These are phyloP conservation scores for Sialia sialis DNA, from an alignment of 2,113 vertebrate genomes.

Conservation along the genomic window DNA sequence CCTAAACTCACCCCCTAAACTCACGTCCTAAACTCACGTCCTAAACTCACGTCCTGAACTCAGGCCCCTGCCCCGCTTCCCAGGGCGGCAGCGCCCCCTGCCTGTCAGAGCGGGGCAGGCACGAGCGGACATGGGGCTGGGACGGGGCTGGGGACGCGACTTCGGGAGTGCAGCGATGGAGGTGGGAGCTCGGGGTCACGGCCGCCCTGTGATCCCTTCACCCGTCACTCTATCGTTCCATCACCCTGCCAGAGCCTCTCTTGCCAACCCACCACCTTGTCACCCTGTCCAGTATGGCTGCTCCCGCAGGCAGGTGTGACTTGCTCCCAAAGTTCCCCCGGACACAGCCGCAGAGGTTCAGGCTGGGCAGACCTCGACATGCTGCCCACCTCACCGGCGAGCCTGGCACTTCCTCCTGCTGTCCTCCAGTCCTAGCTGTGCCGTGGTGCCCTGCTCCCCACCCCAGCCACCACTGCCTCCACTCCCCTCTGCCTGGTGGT, in stretches of 20 bases:
- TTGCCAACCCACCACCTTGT: neutral
- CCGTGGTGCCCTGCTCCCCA: neutral
- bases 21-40: accelerated
- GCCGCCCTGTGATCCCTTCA: too few relatives aligned
- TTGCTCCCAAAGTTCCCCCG: neutral
- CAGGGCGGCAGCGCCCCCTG: neutral
- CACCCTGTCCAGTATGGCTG: neutral
- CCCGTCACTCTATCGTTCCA: neutral
- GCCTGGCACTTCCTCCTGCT: accelerated
- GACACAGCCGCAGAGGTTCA: neutral
- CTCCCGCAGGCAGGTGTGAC: too few relatives aligned
- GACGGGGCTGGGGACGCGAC: neutral
- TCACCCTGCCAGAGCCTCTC: neutral
- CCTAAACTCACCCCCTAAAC: neutral
- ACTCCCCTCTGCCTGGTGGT: neutral
- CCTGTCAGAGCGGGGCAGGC: neutral
- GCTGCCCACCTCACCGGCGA: neutral
- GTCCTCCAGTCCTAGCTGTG: too few relatives aligned
- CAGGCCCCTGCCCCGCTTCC: neutral
- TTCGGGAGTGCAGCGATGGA: neutral
- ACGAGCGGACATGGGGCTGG: neutral
- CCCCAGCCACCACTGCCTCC: neutral
- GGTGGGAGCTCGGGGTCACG: neutral
- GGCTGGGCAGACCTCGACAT: neutral
- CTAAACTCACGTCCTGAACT: neutral